Conservation (phyloP, 2,113 vertebrate species). For the Amphiprion percula region DNA sequence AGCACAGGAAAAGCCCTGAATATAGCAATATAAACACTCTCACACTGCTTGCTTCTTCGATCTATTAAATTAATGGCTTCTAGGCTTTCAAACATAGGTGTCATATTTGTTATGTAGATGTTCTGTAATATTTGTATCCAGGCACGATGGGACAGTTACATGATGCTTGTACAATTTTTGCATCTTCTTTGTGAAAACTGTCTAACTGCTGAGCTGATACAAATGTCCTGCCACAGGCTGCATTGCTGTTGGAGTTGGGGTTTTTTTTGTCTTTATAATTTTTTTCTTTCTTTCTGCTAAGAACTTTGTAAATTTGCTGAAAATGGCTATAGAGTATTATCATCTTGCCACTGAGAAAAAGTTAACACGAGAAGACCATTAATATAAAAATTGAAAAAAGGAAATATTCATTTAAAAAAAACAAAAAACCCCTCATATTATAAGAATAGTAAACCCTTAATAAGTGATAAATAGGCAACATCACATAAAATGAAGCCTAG, state of each 20-base stretch:
- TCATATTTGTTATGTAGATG: no score
- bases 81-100: neutral
- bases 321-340: neutral
- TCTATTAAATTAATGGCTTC: neutral
- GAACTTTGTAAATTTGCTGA: no score
- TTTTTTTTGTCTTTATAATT: no score
- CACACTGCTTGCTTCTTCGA: neutral
- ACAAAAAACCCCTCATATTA: no score
- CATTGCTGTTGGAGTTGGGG: conserved; percentile 2
- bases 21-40: neutral
- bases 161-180: neutral
- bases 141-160: fast-evolving
- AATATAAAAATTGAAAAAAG: no score
- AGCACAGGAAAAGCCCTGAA: conserved; percentile 4
- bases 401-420: no score
- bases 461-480: no score
- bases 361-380: no score
- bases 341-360: neutral
- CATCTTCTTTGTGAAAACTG: neutral
- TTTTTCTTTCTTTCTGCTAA: no score
- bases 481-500: no score
- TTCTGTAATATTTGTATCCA: neutral
- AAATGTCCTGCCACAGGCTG: neutral
- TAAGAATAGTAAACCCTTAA: no score
- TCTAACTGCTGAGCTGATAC: neutral